Base-by-base conservation (phyloP, 2,113 vertebrate genomes). In the Lepus europaeus region DNA sequence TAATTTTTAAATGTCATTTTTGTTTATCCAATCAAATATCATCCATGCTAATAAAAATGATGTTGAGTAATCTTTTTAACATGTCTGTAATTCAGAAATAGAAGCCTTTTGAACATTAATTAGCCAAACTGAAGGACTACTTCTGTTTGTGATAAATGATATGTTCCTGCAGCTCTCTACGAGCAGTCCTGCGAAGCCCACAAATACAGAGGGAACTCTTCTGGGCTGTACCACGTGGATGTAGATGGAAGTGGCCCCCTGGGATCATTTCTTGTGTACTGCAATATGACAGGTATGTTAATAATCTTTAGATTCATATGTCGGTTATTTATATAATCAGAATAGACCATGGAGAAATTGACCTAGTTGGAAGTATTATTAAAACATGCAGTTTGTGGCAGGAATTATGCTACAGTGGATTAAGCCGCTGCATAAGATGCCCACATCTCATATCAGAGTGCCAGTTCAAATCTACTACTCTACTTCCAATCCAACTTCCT, bases 101-200 rank as follows among this genome's bases (percentile, higher is more conserved):
- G 23, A 36, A 89, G 59, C 1, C 53, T 66, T 64, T 90, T 74
- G 80, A n/a, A 86, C 0, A 8, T 10, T 36, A 66, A 93, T 83
- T 89, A 87, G 94, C 97, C 49, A 87, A 72, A 6, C 76, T 70
- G 80, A 36, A 61, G 61, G 13, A 61, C 93, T 49, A 6, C 4
- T 73, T 81, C 68, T 23, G 12, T 89, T 91, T 97, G 51, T 97
- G 74, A 95, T 93, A 53, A 20, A 87, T 87, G 93, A 3, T 95
- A 89, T 92, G 97, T 87, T 96, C 91, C 97, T 97, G 16, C 98
- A 99, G 99, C 99, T 14, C 97, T 99, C 97, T 98, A 99, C 64
- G 99, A 99, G 94, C 98, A 98, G 95, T 99, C 99, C 22, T 99
- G 99, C 95, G 99, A 99, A 98, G 99, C 99, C 3, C 99, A 99